These are phyloP conservation scores for Lethenteron reissneri DNA, from an alignment of 2,113 vertebrate genomes.

Conservation along the genomic window DNA sequence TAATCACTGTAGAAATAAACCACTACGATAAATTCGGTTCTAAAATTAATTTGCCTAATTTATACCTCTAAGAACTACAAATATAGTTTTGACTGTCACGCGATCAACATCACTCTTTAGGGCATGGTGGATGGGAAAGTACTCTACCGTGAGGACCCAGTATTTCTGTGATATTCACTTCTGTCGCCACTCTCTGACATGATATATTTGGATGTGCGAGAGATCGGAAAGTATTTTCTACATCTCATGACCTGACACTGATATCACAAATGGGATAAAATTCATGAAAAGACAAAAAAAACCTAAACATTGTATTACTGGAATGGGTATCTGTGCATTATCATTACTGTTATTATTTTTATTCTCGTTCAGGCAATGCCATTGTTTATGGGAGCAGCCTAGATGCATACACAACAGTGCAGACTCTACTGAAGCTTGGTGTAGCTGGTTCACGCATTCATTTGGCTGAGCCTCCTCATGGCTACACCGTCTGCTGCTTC, in stretches of 20 bases:
- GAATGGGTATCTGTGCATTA: slow-evolving; percentile 1
- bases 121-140: slow-evolving; percentile 22
- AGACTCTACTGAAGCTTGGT: slow-evolving; percentile 35
- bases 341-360: slow-evolving; percentile 5
- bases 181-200: too few relatives aligned
- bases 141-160: slow-evolving; percentile 15
- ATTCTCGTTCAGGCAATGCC: slow-evolving; percentile 28
- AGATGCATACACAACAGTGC: slow-evolving; percentile 38
- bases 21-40: too few relatives aligned
- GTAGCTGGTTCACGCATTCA: slow-evolving; percentile 34
- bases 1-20: too few relatives aligned
- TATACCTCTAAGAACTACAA: too few relatives aligned
- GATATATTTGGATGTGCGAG: too few relatives aligned
- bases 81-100: too few relatives aligned
- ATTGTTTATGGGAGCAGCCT: slow-evolving; percentile 55
- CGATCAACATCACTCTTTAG: too few relatives aligned
- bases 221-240: too few relatives aligned
- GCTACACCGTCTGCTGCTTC: slow-evolving; percentile 20
- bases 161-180: slow-evolving; percentile 3
- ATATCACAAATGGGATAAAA: too few relatives aligned
- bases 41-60: too few relatives aligned
- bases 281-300: neutral
- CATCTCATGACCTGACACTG: too few relatives aligned
- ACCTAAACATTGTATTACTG: slow-evolving; percentile 21
- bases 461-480: slow-evolving; percentile 27